A percentile compares a stretch with the other conserved stretches of the same genome.
Evolutionary conservation across 2,888 invertebrate species (phyloP).

Genomic region (Dryadula phaetusa): DNA sequence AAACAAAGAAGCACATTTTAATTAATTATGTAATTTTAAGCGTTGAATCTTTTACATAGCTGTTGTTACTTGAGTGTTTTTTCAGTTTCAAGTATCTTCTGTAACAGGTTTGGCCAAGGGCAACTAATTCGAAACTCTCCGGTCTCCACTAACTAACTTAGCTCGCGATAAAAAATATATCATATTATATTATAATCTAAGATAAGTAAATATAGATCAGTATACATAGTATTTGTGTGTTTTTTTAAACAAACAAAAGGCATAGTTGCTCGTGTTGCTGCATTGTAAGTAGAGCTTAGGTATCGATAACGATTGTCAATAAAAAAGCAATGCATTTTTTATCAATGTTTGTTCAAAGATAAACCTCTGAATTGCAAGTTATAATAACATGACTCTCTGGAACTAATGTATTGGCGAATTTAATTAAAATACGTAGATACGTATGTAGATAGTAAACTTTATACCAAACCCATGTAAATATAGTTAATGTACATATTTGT

Average conservation of each 20-base stretch:
- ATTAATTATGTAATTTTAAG: too few species aligned
- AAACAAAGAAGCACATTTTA: too few species aligned
- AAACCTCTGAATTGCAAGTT: slow-evolving; percentile 13
- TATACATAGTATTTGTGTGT: background rate
- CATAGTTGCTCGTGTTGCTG: background rate
- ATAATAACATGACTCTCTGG: background rate
- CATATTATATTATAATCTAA: too few species aligned
- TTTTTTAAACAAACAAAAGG: background rate
- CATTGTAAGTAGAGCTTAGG: slow-evolving; percentile 6
- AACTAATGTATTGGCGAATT: slow-evolving; percentile 1
- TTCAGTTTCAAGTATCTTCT: too few species aligned
- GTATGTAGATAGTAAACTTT: background rate
- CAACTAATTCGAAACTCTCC: too few species aligned
- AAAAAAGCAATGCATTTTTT: slow-evolving; percentile 9
- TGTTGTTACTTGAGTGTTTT: too few species aligned
- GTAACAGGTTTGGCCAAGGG: too few species aligned
- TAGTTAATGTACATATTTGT: slow-evolving; percentile 6
- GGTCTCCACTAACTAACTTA: too few species aligned
- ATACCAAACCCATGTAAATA: background rate
- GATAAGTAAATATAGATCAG: too few species aligned
- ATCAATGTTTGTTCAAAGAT: slow-evolving; percentile 16
- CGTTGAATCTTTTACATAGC: too few species aligned
- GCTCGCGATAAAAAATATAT: too few species aligned
- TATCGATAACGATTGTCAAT: background rate
- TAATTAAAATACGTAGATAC: slow-evolving; percentile 1